phyloP scores from a whole-genome alignment of 2,113 vertebrate genomes.

The Albula goreensis region DNA sequence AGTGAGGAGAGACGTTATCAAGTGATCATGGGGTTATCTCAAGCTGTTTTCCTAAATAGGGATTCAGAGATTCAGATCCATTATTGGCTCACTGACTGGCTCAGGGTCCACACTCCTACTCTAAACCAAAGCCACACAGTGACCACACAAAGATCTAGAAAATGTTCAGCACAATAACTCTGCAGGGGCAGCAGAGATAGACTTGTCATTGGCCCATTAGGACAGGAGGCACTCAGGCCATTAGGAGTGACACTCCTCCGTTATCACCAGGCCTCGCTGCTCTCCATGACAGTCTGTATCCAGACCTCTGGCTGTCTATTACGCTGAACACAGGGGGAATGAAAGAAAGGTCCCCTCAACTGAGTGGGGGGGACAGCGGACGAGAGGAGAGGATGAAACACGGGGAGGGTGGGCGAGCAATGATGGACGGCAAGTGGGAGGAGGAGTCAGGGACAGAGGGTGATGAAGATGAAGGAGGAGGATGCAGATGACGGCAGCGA shows the following conservation, averaged over 20 bases:
- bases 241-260: not conserved
- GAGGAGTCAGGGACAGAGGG: not conserved
- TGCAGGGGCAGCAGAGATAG: no score
- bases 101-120: no score
- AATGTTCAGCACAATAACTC: no score
- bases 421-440: not conserved
- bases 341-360: not conserved
- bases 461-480: not conserved
- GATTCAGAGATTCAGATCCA: no score
- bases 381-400: not conserved
- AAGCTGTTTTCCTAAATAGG: no score
- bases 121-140: no score
- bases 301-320: not conserved
- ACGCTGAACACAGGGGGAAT: not conserved
- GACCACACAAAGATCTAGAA: no score
- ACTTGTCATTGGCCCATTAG: no score
- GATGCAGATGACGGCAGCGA: slow-evolving; percentile 18
- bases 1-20: no score
- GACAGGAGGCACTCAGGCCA: not conserved
- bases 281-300: no score
- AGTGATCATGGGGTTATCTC: no score
- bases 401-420: not conserved
- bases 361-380: not conserved
- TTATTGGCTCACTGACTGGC: no score
- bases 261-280: not conserved